A percentile compares a stretch with the other conserved stretches of the same genome.
phyloP scores from a whole-genome alignment of 2,113 vertebrate genomes.

The Mus spicilegus region DNA sequence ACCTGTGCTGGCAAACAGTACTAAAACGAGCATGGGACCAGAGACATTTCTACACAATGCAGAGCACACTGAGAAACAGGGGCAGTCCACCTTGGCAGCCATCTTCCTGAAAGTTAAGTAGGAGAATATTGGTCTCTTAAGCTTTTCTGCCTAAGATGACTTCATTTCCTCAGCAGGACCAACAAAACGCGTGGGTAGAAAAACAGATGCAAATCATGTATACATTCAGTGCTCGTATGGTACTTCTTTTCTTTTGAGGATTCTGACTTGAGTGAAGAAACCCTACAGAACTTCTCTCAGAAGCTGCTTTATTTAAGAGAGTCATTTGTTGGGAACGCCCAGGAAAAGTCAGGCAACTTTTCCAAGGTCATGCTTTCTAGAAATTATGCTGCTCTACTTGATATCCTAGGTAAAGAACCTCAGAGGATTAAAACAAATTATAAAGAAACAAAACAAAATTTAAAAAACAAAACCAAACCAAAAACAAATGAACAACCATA shows the following conservation, averaged over 20 bases:
- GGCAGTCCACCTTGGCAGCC: rapidly evolving
- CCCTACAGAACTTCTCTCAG: not conserved
- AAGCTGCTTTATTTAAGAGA: not conserved
- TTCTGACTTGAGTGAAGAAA: not conserved
- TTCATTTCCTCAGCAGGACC: not conserved
- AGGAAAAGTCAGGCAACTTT: not conserved
- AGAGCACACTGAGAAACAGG: not conserved
- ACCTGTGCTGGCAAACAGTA: not conserved
- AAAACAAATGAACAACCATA: not conserved
- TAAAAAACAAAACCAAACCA: not conserved
- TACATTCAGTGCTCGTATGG: not conserved
- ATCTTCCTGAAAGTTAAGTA: not conserved
- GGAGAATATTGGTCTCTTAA: not conserved
- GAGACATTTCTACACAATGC: not conserved
- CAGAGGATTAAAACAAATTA: not conserved
- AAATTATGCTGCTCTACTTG: not conserved
- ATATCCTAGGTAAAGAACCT: constrained; percentile 23
- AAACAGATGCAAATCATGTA: not conserved
- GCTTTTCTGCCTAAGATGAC: not conserved
- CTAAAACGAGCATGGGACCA: not conserved
- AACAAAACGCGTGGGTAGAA: not conserved
- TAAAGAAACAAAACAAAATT: not conserved
- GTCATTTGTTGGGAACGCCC: not conserved
- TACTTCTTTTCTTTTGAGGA: not conserved
- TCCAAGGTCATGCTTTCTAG: not conserved